Base-by-base conservation (phyloP, 1,140 invertebrate genomes). In the Musca domestica region DNA sequence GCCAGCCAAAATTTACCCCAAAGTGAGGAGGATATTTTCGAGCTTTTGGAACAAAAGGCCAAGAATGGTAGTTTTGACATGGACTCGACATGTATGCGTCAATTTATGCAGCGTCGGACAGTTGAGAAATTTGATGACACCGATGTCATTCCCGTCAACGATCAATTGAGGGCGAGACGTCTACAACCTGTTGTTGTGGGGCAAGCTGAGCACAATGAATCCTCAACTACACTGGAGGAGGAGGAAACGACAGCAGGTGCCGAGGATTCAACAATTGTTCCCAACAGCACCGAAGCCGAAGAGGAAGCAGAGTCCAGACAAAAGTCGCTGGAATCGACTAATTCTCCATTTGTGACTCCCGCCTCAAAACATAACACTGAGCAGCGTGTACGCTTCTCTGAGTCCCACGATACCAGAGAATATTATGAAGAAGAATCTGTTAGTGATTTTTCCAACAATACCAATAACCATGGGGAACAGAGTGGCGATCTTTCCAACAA, bases 1-100 rank as follows among this genome's bases (percentile, higher is more conserved):
- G 9, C 9, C 7, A 3, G 64, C 71, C 3, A 67, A 72, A 1
- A 67, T 72, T 2, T 76, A 74, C 52, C 72, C 15, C 66, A 76
- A 19, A 48, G 17, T 72, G n/a, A 46, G 6, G 46, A 67, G 48
- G 80, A 74, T 63, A 76, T 81, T 2, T 81, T 81, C 34, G 79
- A 80, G 71, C 30, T 81, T 17, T 25, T 81, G 25, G 79, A 81
- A 52, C 71, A 78, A 48, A 78, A 81, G 56, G 75, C 75, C 9
- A 67, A 67, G 12, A 74, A 81, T 41, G 77, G 79, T 1, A 77
- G 73, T 48, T 69, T 80, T 46, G 74, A 78, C 14, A 76, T 79
- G 75, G 78, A 81, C 25, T 78, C 74, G 2, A 79, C 73, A 12
- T 75, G 71, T 25, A 75, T 80, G 23, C 71, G 73, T 1, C 69